Conservation (phyloP, 2,888 invertebrate genomes). For the Copidosoma aretas region DNA sequence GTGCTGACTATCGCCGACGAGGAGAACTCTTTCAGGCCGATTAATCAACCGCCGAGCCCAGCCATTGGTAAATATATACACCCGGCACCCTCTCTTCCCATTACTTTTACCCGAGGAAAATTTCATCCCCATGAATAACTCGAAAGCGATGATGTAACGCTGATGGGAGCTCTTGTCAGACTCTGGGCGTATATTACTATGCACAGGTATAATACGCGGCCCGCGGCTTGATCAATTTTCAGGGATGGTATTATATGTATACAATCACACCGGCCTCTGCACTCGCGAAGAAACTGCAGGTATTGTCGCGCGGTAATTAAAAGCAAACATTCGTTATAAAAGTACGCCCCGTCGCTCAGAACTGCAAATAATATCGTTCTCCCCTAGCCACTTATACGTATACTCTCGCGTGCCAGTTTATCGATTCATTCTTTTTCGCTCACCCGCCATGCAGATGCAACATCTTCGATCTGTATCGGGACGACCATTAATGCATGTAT, state of each 20-base stretch:
- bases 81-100: neutral
- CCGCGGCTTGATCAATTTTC: slow-evolving; percentile 12
- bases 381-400: too few species aligned
- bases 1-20: slow-evolving; percentile 79
- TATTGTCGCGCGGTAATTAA: neutral
- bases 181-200: too few species aligned
- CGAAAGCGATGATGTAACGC: slow-evolving; percentile 5
- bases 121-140: neutral
- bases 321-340: neutral
- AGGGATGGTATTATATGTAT: slow-evolving; percentile 7
- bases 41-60: slow-evolving; percentile 58
- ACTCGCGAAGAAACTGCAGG: neutral
- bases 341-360: neutral
- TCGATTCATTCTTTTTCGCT: too few species aligned
- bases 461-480: too few species aligned
- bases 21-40: slow-evolving; percentile 55
- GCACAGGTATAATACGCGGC: neutral
- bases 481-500: too few species aligned
- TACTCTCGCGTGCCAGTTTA: too few species aligned
- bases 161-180: too few species aligned
- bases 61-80: slow-evolving; percentile 56
- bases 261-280: neutral
- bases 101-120: neutral
- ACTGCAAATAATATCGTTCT: neutral
- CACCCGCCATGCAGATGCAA: too few species aligned